These are phyloP conservation scores for Zosterops pallidus DNA, from an alignment of 2,113 vertebrate genomes.

Conservation along the genomic window DNA sequence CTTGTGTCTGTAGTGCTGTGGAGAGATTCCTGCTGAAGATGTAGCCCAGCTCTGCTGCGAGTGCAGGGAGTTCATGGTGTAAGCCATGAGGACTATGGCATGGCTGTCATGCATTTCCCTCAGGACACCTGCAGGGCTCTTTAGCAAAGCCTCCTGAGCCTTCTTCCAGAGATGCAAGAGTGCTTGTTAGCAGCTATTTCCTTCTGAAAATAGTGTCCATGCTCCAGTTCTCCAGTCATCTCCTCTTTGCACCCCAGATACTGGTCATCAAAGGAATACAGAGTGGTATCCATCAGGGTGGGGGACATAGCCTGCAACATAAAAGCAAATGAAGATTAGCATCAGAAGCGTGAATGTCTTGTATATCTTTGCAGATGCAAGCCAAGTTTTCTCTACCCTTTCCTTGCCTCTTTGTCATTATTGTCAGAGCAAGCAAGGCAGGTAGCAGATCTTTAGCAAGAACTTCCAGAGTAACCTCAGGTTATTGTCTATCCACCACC, in stretches of 20 bases:
- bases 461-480: neutral
- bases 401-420: neutral
- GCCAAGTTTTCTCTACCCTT: neutral
- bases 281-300: slow-evolving; percentile 44
- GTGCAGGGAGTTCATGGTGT: slow-evolving; percentile 67
- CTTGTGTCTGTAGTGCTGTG: slow-evolving; percentile 36
- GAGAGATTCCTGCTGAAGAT: slow-evolving; percentile 12
- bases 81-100: slow-evolving; percentile 64
- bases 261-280: slow-evolving; percentile 72
- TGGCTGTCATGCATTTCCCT: slow-evolving; percentile 50
- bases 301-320: slow-evolving; percentile 15
- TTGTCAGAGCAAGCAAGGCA: neutral
- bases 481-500: neutral
- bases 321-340: neutral
- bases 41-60: slow-evolving; percentile 56
- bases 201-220: slow-evolving; percentile 55
- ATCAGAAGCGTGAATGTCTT: neutral
- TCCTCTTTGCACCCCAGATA: slow-evolving; percentile 65
- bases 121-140: slow-evolving; percentile 9
- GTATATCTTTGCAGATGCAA: neutral
- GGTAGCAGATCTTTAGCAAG: neutral
- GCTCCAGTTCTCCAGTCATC: slow-evolving; percentile 39
- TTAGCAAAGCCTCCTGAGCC: neutral
- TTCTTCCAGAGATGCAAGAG: slow-evolving; percentile 31
- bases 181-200: slow-evolving; percentile 37